Base-by-base conservation (phyloP, 64 coral and sea anemone genomes). In the Porites australiensis region DNA sequence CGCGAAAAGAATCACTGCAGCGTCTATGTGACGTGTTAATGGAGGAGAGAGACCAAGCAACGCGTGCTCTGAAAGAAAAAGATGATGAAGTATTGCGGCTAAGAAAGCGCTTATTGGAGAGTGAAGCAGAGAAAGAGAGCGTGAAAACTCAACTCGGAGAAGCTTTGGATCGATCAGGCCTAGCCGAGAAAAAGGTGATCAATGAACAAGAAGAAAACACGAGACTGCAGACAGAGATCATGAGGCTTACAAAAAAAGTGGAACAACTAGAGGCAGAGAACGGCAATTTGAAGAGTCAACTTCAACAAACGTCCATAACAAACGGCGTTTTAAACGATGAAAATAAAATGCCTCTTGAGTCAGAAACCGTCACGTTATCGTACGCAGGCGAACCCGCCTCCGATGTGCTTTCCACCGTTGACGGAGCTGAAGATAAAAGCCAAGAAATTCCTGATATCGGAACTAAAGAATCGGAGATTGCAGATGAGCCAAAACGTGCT, bases 131-230 rank as follows among this genome's bases (percentile, higher is more conserved):
- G 16, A 83, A 67, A 63, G 5, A 14, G 16, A 18, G 47, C n/a
- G 16, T 63, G 19, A 68, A 94, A 75, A 94, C 63, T 69, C 86
- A 89, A 8, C 81, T 94, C 58, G 47, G 68, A 11, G 68, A 89
- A 16, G 63, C 44, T 2, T 4, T 67, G 8, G 8, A 8, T 13
- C 81, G 60, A 11, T 20, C 46, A 83, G 61, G 48, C 21, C 61
- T 21, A 2, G 44, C 65, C 2, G 91, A 93, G 21, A 87, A 93
- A 53, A 44, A 72, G 2, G 44, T 54, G 11, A 16, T 19, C 14
- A 50, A 49, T 58, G 60, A 51, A 47, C 67, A 93, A 78, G 83
- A 83, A 52, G 91, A 94, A 21, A 97, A 97, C 50, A 67, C 74
- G 27, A 84, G 59, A 80, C 66, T 94, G 23, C 78, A 64, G 64